Base-by-base conservation (phyloP, 2,888 invertebrate species). In the Barypeithes pellucidus region DNA sequence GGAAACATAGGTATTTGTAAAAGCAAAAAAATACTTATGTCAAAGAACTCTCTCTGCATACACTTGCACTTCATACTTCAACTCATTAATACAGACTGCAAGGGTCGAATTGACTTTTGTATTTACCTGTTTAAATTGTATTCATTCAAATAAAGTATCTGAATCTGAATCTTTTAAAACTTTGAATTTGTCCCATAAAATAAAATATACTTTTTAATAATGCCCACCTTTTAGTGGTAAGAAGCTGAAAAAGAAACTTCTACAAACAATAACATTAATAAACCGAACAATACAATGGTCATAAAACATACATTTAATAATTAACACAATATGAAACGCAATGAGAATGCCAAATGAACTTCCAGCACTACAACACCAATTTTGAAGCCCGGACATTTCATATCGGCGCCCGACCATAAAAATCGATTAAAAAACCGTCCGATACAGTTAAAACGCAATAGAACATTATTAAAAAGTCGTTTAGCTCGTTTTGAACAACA, bases 281-380 rank as follows among this genome's bases (percentile, higher is more conserved):
- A 59, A 16, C 3, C 36, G 18, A 16, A 33, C 20, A 50, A 61
- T 39, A 68, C 8, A 52, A 66, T 54, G 20, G 45, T 41, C 41
- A 63, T 57, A 54, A 52, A 41, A 43, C 33, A 62, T 36, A 57
- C 57, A 63, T 70, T 39, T n/a, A 57, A 54, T 70, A 70, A 70
- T 70, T 70, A 70, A 70, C 14, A n/a, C 57, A 57, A 43, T 22
- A 18, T n/a, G 24, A 43, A 67, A 67, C 57, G 59, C 67, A 29
- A 14, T 16, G 16, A 57, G 54, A 67, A 57, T 67, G 45, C 67
- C 43, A 67, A 67, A 59, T 65, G 62, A 65, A 63, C 47, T 63
- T 11, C 47, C 7, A 33, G 62, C 47, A 43, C 33, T 52, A 65
- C 22, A 52, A 29, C 43, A 45, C 45, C 29, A 43, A 29, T 43